Evolutionary conservation across 2,797 vertebrate species (phyloP).

Genomic region (Aeoliscus strigatus): DNA sequence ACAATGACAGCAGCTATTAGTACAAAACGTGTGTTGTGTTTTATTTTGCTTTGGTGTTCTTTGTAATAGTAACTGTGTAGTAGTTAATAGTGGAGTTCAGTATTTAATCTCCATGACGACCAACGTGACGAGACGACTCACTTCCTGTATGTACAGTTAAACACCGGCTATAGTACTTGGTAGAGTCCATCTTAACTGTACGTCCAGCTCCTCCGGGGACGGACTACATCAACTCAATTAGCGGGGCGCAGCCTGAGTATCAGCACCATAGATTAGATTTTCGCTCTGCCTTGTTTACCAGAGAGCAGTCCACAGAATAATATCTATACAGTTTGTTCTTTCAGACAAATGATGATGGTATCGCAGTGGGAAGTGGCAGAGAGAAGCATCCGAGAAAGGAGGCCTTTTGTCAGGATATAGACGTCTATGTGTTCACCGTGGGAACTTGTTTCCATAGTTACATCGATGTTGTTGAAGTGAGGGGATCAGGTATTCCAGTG

Average conservation of each 20-base stretch:
- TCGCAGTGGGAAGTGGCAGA: conserved; percentile 59
- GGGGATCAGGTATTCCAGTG: conserved; percentile 72
- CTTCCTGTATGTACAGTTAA: conserved; percentile 61
- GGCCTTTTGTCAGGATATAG: conserved; percentile 64
- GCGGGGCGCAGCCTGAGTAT: conserved; percentile 71
- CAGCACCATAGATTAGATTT: conserved; percentile 78
- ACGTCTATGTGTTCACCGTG: conserved; percentile 60
- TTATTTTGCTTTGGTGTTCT: conserved; percentile 27
- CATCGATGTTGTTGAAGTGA: conserved; percentile 74
- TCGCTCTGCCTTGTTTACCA: conserved; percentile 75
- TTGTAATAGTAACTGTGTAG: conserved; percentile 39
- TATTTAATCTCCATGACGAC: conserved; percentile 37
- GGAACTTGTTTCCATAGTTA: conserved; percentile 80
- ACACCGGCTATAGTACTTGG: conserved; percentile 62
- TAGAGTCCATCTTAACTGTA: conserved; percentile 70
- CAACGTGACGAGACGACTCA: conserved; percentile 54
- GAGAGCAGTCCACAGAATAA: conserved; percentile 71
- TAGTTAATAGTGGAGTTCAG: conserved; percentile 23
- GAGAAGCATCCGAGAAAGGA: conserved; percentile 56
- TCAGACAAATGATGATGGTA: conserved; percentile 77
- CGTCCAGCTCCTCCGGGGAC: conserved; percentile 72
- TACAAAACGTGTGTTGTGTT: conserved; percentile 33
- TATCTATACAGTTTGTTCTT: conserved; percentile 76
- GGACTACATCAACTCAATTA: conserved; percentile 75
- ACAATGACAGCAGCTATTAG: conserved; percentile 40